Base-by-base conservation (phyloP, 2,113 vertebrate genomes). In the crab-eating macaque (Macaca fascicularis) region DNA sequence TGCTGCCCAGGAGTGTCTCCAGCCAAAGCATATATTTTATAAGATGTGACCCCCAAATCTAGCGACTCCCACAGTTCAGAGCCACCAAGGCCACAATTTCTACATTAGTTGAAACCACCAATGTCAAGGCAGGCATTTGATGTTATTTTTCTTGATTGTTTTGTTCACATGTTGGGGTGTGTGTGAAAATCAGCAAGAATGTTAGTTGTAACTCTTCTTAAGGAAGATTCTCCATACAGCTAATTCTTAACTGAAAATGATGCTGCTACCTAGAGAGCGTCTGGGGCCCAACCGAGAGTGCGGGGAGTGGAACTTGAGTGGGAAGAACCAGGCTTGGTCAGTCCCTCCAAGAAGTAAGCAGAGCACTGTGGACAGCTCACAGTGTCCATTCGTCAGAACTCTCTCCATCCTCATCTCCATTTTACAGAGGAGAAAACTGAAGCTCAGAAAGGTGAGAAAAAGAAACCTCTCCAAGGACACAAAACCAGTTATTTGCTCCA, bases 21-120 rank as follows among this genome's bases (percentile, higher is more conserved):
- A 84, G 59, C 30, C 69, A 79, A 27, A 93, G 61, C 30, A 75
- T 3, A 5, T 50, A 57, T 94, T 91, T 82, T 45, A n/a, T 19
- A 94, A 82, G 40, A 94, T 61, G n/a, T 93, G 67, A 14, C n/a
- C 85, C 76, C 90, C 78, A 82, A 79, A 93, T 40, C 32, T 43
- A 74, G 45, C 2, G 5, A 35, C 72, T 40, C 12, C 67, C 52
- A 76, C 17, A 70, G 43, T 57, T 6, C 7, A 74, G 48, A 20
- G 45, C 57, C 96, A 52, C 43, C 92, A 79, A 95, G 90, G 50
- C 50, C 67, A 84, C 30, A 72, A 4, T 90, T 88, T 90, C 64
- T 30, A 57, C 38, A 19, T n/a, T 50, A 69, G 20, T 61, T 80
- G 50, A 89, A 96, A 76, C 38, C 22, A 32, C 50, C 35, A 52